Conservation (phyloP, 2,888 invertebrate species). For the Eretmocerus hayati region DNA sequence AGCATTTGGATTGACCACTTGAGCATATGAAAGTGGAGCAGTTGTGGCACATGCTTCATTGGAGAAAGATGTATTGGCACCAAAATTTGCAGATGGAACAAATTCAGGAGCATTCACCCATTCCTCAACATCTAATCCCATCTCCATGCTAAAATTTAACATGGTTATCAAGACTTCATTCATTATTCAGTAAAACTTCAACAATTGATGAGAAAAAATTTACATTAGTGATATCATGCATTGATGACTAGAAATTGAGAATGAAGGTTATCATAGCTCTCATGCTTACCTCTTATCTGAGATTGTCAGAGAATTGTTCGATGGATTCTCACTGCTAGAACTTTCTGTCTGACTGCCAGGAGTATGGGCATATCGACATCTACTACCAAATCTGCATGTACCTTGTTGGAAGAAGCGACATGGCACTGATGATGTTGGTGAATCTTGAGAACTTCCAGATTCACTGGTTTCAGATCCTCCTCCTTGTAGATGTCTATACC, state of each 20-base stretch:
- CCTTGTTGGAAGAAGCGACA: slow-evolving; percentile 43
- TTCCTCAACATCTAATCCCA: slow-evolving; percentile 32
- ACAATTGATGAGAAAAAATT: neutral
- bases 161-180: neutral
- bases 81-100: slow-evolving; percentile 43
- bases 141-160: slow-evolving; percentile 17
- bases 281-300: slow-evolving; percentile 23
- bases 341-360: slow-evolving; percentile 25
- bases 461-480: slow-evolving; percentile 28
- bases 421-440: slow-evolving; percentile 21
- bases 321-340: slow-evolving; percentile 26
- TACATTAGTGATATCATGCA: neutral
- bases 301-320: slow-evolving; percentile 11
- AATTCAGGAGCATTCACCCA: slow-evolving; percentile 54
- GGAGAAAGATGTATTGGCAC: slow-evolving; percentile 26
- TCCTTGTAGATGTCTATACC: slow-evolving; percentile 36
- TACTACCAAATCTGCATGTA: slow-evolving; percentile 38
- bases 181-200: neutral
- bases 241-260: neutral
- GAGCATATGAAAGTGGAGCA: slow-evolving; percentile 43
- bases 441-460: slow-evolving; percentile 20
- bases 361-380: slow-evolving; percentile 38
- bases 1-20: slow-evolving; percentile 44
- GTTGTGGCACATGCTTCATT: slow-evolving; percentile 20
- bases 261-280: neutral